Evolutionary conservation across 2,888 invertebrate genomes (phyloP).

Genomic region (Cyclophora albipunctata): DNA sequence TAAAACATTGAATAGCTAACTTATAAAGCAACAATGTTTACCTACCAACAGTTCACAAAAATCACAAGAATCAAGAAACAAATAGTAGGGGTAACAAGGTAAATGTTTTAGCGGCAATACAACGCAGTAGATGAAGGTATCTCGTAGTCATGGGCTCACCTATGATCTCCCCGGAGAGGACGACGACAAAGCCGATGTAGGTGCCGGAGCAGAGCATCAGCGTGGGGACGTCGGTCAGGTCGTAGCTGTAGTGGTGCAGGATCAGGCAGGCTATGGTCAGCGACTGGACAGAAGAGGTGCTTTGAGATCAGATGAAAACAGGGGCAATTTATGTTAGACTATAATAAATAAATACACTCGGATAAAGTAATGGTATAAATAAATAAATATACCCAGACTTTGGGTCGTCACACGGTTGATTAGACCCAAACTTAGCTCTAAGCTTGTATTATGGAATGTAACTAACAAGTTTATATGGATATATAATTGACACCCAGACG

Average conservation of each 20-base stretch:
- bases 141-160: slow-evolving; percentile 33
- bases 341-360: neutral
- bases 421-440: no score
- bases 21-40: no score
- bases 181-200: slow-evolving; percentile 57
- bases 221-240: slow-evolving; percentile 58
- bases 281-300: slow-evolving; percentile 33
- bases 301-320: no score
- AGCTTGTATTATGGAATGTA: no score
- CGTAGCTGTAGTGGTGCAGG: slow-evolving; percentile 62
- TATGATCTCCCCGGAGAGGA: slow-evolving; percentile 62
- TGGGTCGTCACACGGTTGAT: no score
- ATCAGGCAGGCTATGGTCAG: slow-evolving; percentile 54
- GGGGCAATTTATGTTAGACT: no score
- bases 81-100: neutral
- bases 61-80: neutral
- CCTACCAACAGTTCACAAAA: no score
- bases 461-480: no score
- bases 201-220: slow-evolving; percentile 67
- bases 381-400: no score
- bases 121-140: slow-evolving; percentile 1
- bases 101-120: neutral
- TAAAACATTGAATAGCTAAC: no score
- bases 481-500: no score
- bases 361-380: neutral